These are phyloP conservation scores for Stylophora pistillata DNA, from an alignment of 64 coral and sea anemone genomes.

Conservation along the genomic window DNA sequence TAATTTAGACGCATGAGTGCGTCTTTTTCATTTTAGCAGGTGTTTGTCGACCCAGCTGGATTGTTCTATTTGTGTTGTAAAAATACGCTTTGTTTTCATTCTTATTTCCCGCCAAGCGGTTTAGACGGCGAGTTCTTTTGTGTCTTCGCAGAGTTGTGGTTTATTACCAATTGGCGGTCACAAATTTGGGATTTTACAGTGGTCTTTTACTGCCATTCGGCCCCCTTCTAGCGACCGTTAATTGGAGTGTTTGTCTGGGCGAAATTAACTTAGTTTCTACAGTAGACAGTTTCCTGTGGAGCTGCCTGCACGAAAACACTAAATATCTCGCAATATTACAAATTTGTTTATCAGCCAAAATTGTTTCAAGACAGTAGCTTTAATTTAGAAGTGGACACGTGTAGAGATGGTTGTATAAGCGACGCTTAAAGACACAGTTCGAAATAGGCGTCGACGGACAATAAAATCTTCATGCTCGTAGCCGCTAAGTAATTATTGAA, in stretches of 20 bases:
- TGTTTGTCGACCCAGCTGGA: constrained; percentile 29
- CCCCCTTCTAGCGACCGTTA: not conserved
- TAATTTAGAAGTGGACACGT: no score
- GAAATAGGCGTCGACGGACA: not conserved
- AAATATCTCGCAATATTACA: not conserved
- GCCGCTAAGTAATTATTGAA: not conserved
- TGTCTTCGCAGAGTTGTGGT: not conserved
- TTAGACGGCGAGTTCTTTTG: not conserved
- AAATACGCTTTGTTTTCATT: not conserved
- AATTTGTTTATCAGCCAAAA: constrained; percentile 10
- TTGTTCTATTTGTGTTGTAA: not conserved
- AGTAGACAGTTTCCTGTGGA: not conserved
- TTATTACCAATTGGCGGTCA: not conserved
- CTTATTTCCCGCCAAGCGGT: not conserved
- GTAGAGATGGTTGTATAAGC: no score
- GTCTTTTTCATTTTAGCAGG: constrained; percentile 4
- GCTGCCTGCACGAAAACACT: not conserved
- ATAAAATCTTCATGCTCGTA: not conserved
- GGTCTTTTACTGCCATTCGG: not conserved
- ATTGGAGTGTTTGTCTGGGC: not conserved
- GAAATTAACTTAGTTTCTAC: constrained; percentile 3
- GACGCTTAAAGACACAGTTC: not conserved
- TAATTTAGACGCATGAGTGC: not conserved
- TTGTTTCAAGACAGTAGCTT: constrained; percentile 3
- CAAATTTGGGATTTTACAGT: not conserved